These are phyloP conservation scores for Prunella strophiata DNA, from an alignment of 2,797 vertebrate species.

Conservation along the genomic window DNA sequence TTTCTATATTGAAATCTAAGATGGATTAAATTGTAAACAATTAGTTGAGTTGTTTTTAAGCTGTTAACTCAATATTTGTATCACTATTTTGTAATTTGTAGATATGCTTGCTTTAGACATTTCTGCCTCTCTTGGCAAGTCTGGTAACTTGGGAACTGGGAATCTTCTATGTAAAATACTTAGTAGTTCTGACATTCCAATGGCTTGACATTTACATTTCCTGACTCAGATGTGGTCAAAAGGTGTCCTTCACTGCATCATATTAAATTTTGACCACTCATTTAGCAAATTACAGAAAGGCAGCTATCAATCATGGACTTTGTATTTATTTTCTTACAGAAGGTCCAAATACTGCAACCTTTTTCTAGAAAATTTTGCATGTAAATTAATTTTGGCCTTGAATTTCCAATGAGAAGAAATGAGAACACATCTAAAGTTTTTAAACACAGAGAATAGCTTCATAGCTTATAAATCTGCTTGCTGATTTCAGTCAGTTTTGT, in stretches of 20 bases:
- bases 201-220: neutral
- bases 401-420: neutral
- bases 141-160: neutral
- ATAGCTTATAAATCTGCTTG: neutral
- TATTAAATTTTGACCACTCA: neutral
- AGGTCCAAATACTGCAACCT: accelerated
- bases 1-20: neutral
- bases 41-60: neutral
- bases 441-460: neutral
- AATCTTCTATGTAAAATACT: neutral
- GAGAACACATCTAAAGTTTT: neutral
- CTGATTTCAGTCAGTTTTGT: neutral
- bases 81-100: neutral
- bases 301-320: neutral
- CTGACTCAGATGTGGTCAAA: neutral
- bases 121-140: neutral
- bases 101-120: neutral
- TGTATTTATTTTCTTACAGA: neutral
- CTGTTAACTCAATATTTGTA: neutral
- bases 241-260: neutral
- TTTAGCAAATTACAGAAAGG: neutral
- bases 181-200: neutral
- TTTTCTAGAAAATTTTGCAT: neutral
- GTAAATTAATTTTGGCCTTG: neutral
- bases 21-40: neutral